phyloP scores from a whole-genome alignment of 1,140 invertebrate genomes.

The Branchinecta lynchi region DNA sequence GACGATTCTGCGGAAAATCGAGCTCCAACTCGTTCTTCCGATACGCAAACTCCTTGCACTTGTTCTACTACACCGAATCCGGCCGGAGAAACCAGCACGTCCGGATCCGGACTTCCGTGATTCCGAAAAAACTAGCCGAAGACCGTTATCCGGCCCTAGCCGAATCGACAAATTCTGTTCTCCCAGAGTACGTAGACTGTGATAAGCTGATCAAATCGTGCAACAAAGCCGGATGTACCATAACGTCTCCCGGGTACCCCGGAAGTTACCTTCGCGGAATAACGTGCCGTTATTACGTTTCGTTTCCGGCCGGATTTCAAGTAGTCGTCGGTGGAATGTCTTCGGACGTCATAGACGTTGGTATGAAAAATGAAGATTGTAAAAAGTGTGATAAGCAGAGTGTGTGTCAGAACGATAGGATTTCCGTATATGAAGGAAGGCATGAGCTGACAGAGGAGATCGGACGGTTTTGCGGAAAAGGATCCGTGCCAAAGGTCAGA shows the following conservation, averaged over 20 bases:
- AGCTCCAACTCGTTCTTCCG: not conserved
- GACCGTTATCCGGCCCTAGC: not conserved
- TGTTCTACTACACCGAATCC: not conserved
- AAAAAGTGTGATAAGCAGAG: slow-evolving; percentile 7
- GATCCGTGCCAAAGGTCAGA: not conserved
- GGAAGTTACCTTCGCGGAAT: not conserved
- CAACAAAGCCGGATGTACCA: not conserved
- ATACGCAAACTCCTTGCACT: not conserved
- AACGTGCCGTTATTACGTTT: not conserved
- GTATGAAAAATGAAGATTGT: not conserved
- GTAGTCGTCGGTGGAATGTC: not conserved
- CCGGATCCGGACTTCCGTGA: not conserved
- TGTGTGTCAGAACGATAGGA: not conserved
- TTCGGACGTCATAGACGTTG: not conserved
- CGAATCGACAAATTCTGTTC: not conserved
- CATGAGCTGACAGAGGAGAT: not conserved
- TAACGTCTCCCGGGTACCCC: not conserved
- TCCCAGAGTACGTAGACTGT: slow-evolving; percentile 4
- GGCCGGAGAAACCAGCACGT: not conserved
- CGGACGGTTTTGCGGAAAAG: not conserved
- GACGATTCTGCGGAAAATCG: not conserved
- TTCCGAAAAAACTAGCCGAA: not conserved
- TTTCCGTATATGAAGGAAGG: not conserved
- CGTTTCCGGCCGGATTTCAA: not conserved
- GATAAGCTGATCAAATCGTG: not conserved